Base-by-base conservation (phyloP, 1,140 invertebrate species). In the Saccostrea cuccullata region DNA sequence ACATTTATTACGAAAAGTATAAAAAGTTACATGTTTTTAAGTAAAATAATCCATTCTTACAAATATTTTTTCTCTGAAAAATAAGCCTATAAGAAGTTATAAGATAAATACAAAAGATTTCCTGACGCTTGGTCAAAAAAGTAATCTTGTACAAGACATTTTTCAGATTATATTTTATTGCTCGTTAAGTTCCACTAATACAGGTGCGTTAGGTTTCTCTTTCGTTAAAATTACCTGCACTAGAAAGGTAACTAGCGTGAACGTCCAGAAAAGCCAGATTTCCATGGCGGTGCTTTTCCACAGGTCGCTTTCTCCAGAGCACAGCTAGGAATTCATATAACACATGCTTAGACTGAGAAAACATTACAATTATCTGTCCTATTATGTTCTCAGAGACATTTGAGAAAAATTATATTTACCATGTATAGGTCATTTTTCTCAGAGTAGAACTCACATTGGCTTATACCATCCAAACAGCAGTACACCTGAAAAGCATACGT, bases 201-300 rank as follows among this genome's bases (percentile, higher is more conserved):
- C 15, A 20, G 58, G 15, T 20, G 13, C 17, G 8, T 15, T 20
- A 64, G 15, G 6, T 5, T 64, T 20, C 58, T 20, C 17, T 8
- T 17, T 20, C 17, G 4, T 30, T 9, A 73, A 12, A 9, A 11
- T 73, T 77, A 77, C 70, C 70, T 77, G 70, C 2, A 77, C 26
- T 30, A 36, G 11, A 36, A 77, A 2, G 70, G 70, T 36, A 4
- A 15, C 70, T 1, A 77, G 26, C 3, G 70, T 77, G 15, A 77
- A 77, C 30, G 70, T 15, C 70, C 70, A 77, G 36, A 77, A 77
- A 15, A 77, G 30, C 70, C 70, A 77, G 30, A 77, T 77, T 36
- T 77, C 70, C 23, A 23, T 77, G 1, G 26, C 70, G 4, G 70
- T 36, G 26, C 70, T 77, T 30, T 36, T 36, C 70, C 70, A 77